A percentile compares a stretch with the other conserved stretches of the same genome.
phyloP scores from a whole-genome alignment of 1,140 invertebrate genomes.

The Aradophagus sp. region DNA sequence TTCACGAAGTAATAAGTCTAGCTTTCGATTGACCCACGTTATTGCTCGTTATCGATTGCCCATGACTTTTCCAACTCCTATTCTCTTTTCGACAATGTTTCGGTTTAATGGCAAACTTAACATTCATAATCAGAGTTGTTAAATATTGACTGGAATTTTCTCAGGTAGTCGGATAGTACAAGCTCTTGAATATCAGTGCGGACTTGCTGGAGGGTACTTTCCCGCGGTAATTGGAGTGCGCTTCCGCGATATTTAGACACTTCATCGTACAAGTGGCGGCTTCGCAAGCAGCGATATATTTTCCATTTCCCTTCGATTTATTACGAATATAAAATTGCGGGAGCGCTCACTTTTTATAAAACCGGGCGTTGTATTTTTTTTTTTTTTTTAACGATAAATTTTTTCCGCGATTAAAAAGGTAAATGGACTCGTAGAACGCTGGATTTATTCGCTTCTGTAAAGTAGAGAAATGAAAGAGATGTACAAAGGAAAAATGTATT shows the following conservation, averaged over 20 bases:
- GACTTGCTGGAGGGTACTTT: slow-evolving; percentile 51
- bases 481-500: too few relatives aligned
- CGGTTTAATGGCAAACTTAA: slow-evolving; percentile 38
- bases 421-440: slow-evolving; percentile 14
- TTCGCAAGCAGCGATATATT: slow-evolving; percentile 44
- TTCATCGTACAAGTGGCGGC: slow-evolving; percentile 54
- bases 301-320: slow-evolving; percentile 48
- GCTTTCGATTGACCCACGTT: too few relatives aligned
- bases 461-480: not conserved
- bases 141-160: slow-evolving; percentile 52
- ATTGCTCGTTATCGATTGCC: too few relatives aligned
- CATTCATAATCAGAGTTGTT: slow-evolving; percentile 42
- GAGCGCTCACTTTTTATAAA: slow-evolving; percentile 18
- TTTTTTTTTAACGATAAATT: slow-evolving; percentile 39
- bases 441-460: slow-evolving; percentile 32
- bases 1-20: too few relatives aligned
- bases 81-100: not conserved
- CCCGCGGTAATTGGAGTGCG: slow-evolving; percentile 58
- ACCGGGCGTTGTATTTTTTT: not conserved
- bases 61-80: not conserved
- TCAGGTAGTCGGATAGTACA: slow-evolving; percentile 42
- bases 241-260: slow-evolving; percentile 62
- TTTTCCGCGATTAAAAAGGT: slow-evolving; percentile 15
- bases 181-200: slow-evolving; percentile 49
- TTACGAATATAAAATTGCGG: slow-evolving; percentile 45